Evolutionary conservation across 1,140 invertebrate genomes (phyloP).

Genomic region (Hycleus cichorii): DNA sequence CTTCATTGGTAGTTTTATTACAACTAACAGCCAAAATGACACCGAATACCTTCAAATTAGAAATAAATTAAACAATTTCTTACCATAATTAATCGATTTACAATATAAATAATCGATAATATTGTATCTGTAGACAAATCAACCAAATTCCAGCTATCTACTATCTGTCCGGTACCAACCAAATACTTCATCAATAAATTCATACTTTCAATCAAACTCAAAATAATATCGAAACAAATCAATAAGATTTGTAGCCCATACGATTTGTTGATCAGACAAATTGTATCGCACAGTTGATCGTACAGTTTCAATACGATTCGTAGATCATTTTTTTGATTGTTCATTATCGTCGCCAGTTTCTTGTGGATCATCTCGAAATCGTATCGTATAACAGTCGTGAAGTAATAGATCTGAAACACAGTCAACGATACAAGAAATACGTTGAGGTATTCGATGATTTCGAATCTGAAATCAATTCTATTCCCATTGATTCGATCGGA

Average conservation of each 20-base stretch:
- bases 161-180: background rate
- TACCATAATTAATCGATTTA: background rate
- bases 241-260: slow-evolving; percentile 6
- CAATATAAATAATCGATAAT: slow-evolving; percentile 4
- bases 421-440: background rate
- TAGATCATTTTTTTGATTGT: background rate
- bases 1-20: background rate
- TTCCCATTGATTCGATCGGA: no score
- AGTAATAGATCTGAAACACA: background rate
- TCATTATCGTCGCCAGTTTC: background rate
- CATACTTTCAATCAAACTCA: slow-evolving; percentile 3
- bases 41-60: slow-evolving; percentile 4
- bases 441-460: background rate
- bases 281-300: slow-evolving; percentile 3
- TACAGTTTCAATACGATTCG: slow-evolving; percentile 1
- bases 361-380: background rate
- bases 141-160: background rate
- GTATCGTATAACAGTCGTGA: background rate
- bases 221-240: slow-evolving; percentile 1
- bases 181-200: slow-evolving; percentile 5
- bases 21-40: slow-evolving; percentile 4
- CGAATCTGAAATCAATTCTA: no score
- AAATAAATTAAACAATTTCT: background rate
- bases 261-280: background rate
- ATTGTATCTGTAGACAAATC: background rate